These are phyloP conservation scores for Himalopsyche japonica DNA, from an alignment of 2,888 invertebrate genomes.

Conservation along the genomic window DNA sequence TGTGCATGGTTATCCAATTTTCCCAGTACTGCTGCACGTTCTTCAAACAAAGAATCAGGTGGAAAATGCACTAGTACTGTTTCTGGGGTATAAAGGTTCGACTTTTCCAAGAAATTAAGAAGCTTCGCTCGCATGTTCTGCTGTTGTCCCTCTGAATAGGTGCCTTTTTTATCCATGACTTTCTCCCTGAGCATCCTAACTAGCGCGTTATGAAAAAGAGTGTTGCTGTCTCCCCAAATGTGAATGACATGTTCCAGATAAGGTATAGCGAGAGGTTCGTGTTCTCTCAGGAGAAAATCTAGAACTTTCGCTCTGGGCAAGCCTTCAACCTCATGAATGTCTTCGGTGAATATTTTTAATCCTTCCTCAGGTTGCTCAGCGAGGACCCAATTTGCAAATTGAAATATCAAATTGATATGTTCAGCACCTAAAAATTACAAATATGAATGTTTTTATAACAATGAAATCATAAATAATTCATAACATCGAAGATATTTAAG, in stretches of 20 bases:
- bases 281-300: conserved; percentile 83
- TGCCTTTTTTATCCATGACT: conserved; percentile 48
- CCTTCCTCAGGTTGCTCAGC: conserved; percentile 86
- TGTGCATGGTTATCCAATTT: conserved; percentile 89
- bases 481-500: no score
- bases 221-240: conserved; percentile 83
- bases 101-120: conserved; percentile 78
- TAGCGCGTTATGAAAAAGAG: conserved; percentile 87
- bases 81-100: conserved; percentile 82
- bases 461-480: no score
- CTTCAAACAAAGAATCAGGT: conserved; percentile 82
- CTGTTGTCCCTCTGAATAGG: conserved; percentile 38
- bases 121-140: conserved; percentile 62
- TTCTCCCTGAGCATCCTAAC: conserved; percentile 88
- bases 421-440: conserved; percentile 62
- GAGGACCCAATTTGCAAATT: conserved; percentile 93
- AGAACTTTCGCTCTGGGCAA: conserved; percentile 87
- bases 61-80: conserved; percentile 86
- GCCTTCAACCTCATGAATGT: conserved; percentile 83
- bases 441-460: neutral
- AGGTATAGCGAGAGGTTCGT: conserved; percentile 81
- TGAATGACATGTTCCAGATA: conserved; percentile 94
- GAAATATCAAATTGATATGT: conserved; percentile 85
- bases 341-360: conserved; percentile 85
- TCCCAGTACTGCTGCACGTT: conserved; percentile 92